Conservation (phyloP, 2,888 invertebrate species). For the Buathra laborator region DNA sequence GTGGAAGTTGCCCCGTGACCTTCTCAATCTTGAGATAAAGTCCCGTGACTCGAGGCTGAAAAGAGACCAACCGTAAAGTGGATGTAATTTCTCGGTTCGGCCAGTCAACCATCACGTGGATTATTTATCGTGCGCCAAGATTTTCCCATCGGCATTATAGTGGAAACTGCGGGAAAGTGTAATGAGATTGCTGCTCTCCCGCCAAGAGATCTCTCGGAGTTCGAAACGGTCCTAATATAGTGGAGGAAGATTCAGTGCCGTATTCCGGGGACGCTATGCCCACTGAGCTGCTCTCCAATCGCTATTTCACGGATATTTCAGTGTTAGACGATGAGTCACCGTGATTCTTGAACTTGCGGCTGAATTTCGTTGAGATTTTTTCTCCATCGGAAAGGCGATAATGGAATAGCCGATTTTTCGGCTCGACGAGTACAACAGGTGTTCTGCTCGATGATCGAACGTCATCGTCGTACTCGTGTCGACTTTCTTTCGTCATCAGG, state of each 20-base stretch:
- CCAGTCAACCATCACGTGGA: neutral
- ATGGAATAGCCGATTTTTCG: neutral
- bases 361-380: constrained; percentile 12
- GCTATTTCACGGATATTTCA: constrained; percentile 33
- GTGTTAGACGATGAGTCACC: constrained; percentile 64
- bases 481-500: neutral
- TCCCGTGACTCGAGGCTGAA: neutral
- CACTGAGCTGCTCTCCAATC: neutral
- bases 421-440: neutral
- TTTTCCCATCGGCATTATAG: neutral
- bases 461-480: neutral
- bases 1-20: constrained; percentile 33
- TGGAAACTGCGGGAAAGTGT: neutral
- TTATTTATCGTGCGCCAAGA: neutral
- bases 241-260: constrained; percentile 35
- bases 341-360: constrained; percentile 55
- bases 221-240: constrained; percentile 41
- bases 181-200: constrained; percentile 17
- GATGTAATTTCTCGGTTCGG: neutral
- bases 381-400: neutral
- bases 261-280: constrained; percentile 8
- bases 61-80: neutral
- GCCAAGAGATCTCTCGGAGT: constrained; percentile 24
- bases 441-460: neutral
- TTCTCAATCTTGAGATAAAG: constrained; percentile 30